Percentiles rank a stretch among this genome's conserved stretches.
Evolutionary conservation across 2,797 vertebrate genomes (phyloP).

Genomic region (Pteronotus mesoamericanus): DNA sequence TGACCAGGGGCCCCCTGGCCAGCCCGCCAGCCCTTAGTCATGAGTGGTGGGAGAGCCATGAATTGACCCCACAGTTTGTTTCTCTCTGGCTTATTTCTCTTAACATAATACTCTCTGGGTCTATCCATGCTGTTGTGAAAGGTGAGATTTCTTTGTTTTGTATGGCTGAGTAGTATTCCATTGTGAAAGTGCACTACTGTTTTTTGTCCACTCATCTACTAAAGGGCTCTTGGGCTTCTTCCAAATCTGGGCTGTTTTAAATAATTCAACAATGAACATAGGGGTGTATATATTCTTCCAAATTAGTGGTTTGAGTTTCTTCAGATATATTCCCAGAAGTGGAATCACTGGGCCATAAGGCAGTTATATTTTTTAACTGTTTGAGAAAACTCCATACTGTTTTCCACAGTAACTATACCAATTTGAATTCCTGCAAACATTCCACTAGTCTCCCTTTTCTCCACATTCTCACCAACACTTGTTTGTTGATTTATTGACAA

Average conservation of each 20-base stretch:
- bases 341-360: neutral
- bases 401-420: neutral
- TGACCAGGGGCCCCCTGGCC: too few species aligned
- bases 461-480: neutral
- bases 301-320: neutral
- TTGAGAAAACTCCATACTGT: neutral
- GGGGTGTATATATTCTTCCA: neutral
- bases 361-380: neutral
- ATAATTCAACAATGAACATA: neutral
- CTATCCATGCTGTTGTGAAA: neutral
- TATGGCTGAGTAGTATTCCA: neutral
- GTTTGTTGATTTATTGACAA: neutral
- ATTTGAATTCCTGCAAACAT: neutral
- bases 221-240: neutral
- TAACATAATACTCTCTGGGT: neutral
- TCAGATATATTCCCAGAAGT: neutral
- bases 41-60: too few species aligned
- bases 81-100: neutral
- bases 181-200: neutral
- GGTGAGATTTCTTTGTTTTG: neutral
- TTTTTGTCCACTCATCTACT: neutral
- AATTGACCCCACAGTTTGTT: neutral
- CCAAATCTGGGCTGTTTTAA: neutral
- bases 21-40: too few species aligned
- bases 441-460: neutral